Conservation (phyloP, 1,140 invertebrate genomes). For the Thaumatotibia leucotreta region DNA sequence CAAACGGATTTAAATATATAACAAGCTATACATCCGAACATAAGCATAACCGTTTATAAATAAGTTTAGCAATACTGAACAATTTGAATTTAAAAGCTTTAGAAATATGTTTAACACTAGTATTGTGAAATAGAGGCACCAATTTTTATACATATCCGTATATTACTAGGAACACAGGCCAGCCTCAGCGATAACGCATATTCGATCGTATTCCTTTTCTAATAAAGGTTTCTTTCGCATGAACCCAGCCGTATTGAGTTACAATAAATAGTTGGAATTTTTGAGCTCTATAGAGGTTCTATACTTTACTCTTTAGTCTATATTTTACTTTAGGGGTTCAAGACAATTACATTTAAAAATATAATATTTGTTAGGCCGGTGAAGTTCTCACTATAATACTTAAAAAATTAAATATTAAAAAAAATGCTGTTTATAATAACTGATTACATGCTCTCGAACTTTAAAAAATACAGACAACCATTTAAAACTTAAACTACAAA, state of each 20-base stretch:
- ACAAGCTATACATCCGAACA: not conserved
- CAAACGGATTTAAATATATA: not conserved
- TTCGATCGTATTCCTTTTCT: not conserved
- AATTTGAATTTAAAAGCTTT: not conserved
- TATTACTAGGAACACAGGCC: slow-evolving; percentile 8
- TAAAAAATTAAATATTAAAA: not conserved
- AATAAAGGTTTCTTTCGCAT: not conserved
- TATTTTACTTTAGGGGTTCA: not conserved
- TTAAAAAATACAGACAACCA: not conserved
- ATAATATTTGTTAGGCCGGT: not conserved
- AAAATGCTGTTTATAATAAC: not conserved
- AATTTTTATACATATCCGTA: slow-evolving; percentile 2
- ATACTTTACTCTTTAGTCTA: slow-evolving; percentile 1
- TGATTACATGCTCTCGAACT: not conserved
- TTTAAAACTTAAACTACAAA: not conserved
- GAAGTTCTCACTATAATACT: not conserved
- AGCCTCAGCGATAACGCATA: not conserved
- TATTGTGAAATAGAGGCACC: slow-evolving; percentile 10
- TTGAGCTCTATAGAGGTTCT: slow-evolving; percentile 12
- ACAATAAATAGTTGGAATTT: slow-evolving; percentile 9
- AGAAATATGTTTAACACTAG: slow-evolving; percentile 9
- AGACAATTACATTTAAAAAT: not conserved
- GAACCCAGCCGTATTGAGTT: not conserved
- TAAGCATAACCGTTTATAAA: not conserved
- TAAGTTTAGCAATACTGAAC: slow-evolving; percentile 3